Evolutionary conservation across 2,797 vertebrate genomes (phyloP).

Genomic region (Sandelia bainsii): DNA sequence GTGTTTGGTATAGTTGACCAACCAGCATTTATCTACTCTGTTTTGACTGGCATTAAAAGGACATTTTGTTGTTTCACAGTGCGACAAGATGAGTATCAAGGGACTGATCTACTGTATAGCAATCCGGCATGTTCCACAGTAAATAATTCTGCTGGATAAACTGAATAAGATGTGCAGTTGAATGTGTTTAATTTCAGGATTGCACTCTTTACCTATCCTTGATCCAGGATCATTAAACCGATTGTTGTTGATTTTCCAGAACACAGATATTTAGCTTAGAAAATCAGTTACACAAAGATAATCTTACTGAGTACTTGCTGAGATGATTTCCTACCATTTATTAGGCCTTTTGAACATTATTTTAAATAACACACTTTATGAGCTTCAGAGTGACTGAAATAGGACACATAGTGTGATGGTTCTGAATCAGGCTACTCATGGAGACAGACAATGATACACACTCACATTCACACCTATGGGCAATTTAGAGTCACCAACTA

Average conservation of each 20-base stretch:
- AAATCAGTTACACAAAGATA: neutral
- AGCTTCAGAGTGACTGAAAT: neutral
- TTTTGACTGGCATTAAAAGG: neutral
- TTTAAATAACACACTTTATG: neutral
- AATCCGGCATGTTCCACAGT: neutral
- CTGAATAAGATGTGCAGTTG: neutral
- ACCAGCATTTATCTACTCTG: constrained; percentile 12
- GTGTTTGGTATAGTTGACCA: constrained; percentile 13
- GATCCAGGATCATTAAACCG: neutral
- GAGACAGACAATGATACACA: too few species aligned
- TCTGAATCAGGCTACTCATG: neutral
- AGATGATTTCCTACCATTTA: neutral
- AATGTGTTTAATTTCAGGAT: neutral
- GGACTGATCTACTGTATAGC: neutral
- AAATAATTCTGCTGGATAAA: neutral
- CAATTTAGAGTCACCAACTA: too few species aligned
- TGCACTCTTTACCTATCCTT: neutral
- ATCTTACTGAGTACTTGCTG: neutral
- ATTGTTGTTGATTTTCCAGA: neutral
- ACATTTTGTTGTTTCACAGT: constrained; percentile 7
- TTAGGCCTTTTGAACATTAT: too few species aligned
- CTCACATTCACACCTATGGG: too few species aligned
- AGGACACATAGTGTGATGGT: neutral
- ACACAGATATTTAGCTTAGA: neutral
- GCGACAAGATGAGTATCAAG: neutral